Evolutionary conservation across 2,113 vertebrate species (phyloP).

Genomic region (Greenwoodochromis staneri): DNA sequence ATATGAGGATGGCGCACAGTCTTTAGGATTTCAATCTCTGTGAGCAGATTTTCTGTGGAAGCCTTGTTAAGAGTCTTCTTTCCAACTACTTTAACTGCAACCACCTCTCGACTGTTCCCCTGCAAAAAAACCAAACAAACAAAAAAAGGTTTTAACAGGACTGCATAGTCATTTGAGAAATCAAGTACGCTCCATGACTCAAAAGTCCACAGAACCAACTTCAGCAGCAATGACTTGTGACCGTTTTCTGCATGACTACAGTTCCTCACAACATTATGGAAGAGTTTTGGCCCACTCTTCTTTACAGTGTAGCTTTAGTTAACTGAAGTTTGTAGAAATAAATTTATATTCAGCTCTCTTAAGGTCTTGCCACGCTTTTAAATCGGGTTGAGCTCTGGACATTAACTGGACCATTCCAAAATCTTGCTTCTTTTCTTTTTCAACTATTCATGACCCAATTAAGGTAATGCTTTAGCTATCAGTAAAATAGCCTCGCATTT

Average conservation of each 20-base stretch:
- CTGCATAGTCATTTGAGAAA: background rate
- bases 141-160: background rate
- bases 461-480: background rate
- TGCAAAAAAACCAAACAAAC: conserved; percentile 26
- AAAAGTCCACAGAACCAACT: background rate
- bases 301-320: background rate
- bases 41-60: conserved; percentile 91
- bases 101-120: conserved; percentile 85
- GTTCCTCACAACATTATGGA: background rate
- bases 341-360: background rate
- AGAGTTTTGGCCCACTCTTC: background rate
- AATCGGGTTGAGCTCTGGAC: background rate
- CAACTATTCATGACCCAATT: background rate
- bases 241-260: fast-evolving
- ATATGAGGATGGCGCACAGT: conserved; percentile 87
- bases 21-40: conserved; percentile 94
- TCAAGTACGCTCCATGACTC: background rate
- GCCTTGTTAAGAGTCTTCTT: conserved; percentile 91
- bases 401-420: background rate
- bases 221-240: background rate
- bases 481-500: background rate
- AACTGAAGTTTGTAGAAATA: background rate
- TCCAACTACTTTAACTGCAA: conserved; percentile 90
- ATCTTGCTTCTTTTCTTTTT: background rate
- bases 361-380: fast-evolving